Evolutionary conservation across 1,140 invertebrate species (phyloP), one percentile per base, ranked within the genome.

Genomic region (Hycleus cichorii): DNA sequence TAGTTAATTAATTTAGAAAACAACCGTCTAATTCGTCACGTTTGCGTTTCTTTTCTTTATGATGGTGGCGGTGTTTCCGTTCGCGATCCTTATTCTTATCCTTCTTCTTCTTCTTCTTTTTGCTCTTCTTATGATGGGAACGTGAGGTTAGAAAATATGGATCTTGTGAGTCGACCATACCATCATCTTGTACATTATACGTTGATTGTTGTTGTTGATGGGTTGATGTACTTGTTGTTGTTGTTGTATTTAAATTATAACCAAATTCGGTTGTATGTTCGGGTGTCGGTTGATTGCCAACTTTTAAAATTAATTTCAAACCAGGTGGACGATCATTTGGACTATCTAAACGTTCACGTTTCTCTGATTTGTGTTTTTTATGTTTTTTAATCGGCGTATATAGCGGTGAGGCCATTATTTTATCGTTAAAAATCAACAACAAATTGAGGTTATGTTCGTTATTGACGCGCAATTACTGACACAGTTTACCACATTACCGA

Each of bases 51-150:
- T 79, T 79, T 47, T 82, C 78, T 66, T 89, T 88, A 64, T 88
- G 86, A 69, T 87, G 84, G 72, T 89, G 86, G 50, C 87, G 86
- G 58, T 87, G 84, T 43, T 83, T 78, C 61, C 84, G 85, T 56
- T 83, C 80, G 12, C 80, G 76, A 63, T 83, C 80, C 58, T 78
- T 77, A 58, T 74, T 74, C 58, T 78, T 78, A 53, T 85, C 88
- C 70, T 88, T 89, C 63, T 88, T 88, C 68, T 89, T 89, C 71
- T 88, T 88, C 66, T 88, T 89, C 62, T 89, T 88, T 60, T 88
- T 88, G 58, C 85, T 84, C 1, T 79, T 76, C 54, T 79, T 78
- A 39, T 71, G 69, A 49, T 72, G 72, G 9, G 57, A 59, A 26
- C 60, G 56, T 9, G 58, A 65, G 52, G 69, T 43, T 55, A 63